phyloP scores from a whole-genome alignment of 2,797 vertebrate genomes.

The Lateolabrax maculatus region DNA sequence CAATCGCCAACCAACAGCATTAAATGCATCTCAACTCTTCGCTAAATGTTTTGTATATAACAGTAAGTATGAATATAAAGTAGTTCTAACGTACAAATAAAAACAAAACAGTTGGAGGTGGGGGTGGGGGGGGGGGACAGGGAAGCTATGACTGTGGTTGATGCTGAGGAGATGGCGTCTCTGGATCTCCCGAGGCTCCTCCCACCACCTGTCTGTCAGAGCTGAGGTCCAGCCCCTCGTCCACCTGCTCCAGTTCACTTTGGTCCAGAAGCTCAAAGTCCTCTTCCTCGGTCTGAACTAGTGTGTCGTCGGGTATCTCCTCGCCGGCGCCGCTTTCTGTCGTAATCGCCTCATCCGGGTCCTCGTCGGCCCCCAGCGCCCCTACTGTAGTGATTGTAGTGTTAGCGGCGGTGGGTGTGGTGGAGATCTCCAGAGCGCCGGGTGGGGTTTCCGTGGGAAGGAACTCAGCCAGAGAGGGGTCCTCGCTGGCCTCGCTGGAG shows the following conservation, averaged over 20 bases:
- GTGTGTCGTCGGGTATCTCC: slow-evolving; percentile 74
- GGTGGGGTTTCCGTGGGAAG: slow-evolving; percentile 68
- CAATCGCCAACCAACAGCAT: slow-evolving; percentile 45
- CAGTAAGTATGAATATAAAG: slow-evolving; percentile 61
- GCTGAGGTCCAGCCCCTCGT: slow-evolving; percentile 87
- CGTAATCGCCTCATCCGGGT: slow-evolving; percentile 40
- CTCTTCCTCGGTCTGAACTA: slow-evolving; percentile 89
- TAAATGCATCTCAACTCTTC: slow-evolving; percentile 54
- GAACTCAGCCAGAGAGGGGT: slow-evolving; percentile 76
- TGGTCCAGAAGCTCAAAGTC: slow-evolving; percentile 99
- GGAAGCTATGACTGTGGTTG: slow-evolving; percentile 83
- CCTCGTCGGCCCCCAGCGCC: slow-evolving; percentile 51
- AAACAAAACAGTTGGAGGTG: slow-evolving; percentile 66
- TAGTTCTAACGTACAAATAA: slow-evolving; percentile 77
- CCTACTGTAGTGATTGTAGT: slow-evolving; percentile 39
- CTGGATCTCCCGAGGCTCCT: slow-evolving; percentile 51
- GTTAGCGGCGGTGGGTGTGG: slow-evolving; percentile 40
- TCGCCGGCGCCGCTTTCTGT: slow-evolving; percentile 58
- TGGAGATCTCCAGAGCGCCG: slow-evolving; percentile 56
- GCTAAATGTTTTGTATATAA: slow-evolving; percentile 70
- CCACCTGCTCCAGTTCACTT: slow-evolving; percentile 96
- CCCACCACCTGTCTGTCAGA: slow-evolving; percentile 76
- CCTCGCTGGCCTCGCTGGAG: slow-evolving; percentile 87
- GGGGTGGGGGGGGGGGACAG: not conserved
- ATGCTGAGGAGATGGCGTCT: slow-evolving; percentile 68